A percentile compares a stretch with the other conserved stretches of the same genome.
Conservation (phyloP, 2,797 vertebrate genomes). For the Chelon auratus region DNA sequence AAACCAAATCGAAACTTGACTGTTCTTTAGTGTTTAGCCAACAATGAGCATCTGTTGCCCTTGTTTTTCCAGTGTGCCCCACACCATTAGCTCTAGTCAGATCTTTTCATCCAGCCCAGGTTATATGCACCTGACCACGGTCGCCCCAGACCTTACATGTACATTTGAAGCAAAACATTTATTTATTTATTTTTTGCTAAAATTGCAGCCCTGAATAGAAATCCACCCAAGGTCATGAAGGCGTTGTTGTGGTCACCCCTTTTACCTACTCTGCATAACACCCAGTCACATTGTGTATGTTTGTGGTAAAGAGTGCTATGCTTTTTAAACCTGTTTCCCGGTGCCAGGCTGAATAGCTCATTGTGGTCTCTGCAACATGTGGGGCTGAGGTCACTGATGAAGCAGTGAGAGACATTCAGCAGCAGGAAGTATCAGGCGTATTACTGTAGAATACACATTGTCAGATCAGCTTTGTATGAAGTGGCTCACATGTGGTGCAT, state of each 20-base stretch:
- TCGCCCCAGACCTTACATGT: background rate
- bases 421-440: slow-evolving; percentile 53
- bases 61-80: too few relatives aligned
- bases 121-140: slow-evolving; percentile 1
- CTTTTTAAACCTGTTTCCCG: slow-evolving; percentile 31
- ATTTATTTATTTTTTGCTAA: background rate
- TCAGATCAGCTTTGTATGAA: slow-evolving; percentile 19
- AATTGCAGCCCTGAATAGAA: slow-evolving; percentile 9
- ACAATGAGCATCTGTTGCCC: too few relatives aligned
- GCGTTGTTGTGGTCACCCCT: slow-evolving; percentile 27
- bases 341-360: slow-evolving; percentile 58
- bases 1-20: too few relatives aligned
- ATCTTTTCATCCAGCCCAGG: background rate
- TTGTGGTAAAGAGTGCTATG: slow-evolving; percentile 35
- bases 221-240: slow-evolving; percentile 8
- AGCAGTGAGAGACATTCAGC: slow-evolving; percentile 57
- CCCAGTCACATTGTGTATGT: slow-evolving; percentile 29
- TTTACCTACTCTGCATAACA: slow-evolving; percentile 10
- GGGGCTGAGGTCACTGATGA: slow-evolving; percentile 61
- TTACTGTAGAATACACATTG: slow-evolving; percentile 34
- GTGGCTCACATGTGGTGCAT: background rate
- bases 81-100: too few relatives aligned
- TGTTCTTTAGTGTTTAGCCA: too few relatives aligned
- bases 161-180: background rate
- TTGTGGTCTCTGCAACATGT: slow-evolving; percentile 52